Conservation (phyloP, 2,888 invertebrate species). For the Anarsia innoxiella region DNA sequence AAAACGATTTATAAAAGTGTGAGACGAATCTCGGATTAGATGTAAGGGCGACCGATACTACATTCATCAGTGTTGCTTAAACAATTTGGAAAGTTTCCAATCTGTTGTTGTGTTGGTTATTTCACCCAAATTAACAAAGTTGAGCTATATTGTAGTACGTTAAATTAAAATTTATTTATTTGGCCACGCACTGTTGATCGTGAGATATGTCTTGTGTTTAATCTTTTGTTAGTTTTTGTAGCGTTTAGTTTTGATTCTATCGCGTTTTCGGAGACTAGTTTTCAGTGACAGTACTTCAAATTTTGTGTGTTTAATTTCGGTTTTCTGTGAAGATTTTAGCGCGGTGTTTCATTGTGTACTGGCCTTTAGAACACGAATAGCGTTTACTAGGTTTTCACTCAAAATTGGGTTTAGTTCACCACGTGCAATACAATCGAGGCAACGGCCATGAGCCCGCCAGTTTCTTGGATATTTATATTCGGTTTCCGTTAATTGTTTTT, state of each 20-base stretch:
- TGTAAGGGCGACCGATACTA: constrained; percentile 31
- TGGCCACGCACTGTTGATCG: constrained; percentile 1
- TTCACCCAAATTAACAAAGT: constrained; percentile 10
- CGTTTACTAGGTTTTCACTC: constrained; percentile 21
- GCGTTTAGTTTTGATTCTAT: neutral
- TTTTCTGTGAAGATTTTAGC: constrained; percentile 1
- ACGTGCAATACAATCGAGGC: constrained; percentile 22
- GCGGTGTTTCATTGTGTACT: neutral
- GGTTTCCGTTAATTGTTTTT: constrained; percentile 10
- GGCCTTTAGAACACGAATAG: constrained; percentile 8
- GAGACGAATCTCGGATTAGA: constrained; percentile 37
- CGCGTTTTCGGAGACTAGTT: neutral
- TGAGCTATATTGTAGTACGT: constrained; percentile 4
- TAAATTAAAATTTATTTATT: constrained; percentile 4
- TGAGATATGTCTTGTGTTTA: constrained; percentile 5
- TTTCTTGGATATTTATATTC: constrained; percentile 18
- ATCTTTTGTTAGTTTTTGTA: neutral
- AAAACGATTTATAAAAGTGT: constrained; percentile 43
- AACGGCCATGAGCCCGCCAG: constrained; percentile 15
- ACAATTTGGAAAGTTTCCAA: constrained; percentile 55
- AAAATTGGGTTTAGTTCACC: constrained; percentile 27
- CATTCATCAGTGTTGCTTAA: constrained; percentile 44
- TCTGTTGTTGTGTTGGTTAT: constrained; percentile 33
- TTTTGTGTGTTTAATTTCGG: constrained; percentile 5
- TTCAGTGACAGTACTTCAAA: neutral